Conservation (phyloP, 2,113 vertebrate genomes). For the Catharus fuscescens region DNA sequence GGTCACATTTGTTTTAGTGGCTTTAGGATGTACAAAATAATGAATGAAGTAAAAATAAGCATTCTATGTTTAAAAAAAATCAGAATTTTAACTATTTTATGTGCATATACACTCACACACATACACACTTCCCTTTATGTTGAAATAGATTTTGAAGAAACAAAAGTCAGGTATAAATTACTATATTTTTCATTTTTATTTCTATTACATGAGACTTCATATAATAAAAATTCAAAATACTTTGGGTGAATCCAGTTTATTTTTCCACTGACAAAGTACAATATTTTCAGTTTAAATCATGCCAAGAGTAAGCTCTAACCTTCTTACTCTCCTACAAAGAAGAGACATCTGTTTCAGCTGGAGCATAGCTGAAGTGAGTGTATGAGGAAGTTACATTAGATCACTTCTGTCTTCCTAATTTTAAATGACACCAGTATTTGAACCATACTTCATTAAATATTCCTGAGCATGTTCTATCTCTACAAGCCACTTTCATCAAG, state of each 20-base stretch:
- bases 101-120: fast-evolving
- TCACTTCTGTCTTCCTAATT: constrained; percentile 42
- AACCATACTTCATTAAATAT: constrained; percentile 40
- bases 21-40: neutral
- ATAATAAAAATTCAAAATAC: neutral
- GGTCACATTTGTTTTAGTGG: constrained; percentile 31
- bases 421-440: constrained; percentile 42
- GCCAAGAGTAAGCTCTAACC: neutral
- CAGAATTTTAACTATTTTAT: neutral
- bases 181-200: neutral
- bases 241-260: neutral
- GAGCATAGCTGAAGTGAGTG: neutral
- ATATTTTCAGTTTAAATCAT: neutral
- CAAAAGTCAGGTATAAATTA: neutral
- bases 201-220: neutral
- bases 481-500: constrained; percentile 8
- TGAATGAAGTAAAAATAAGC: constrained; percentile 5
- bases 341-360: neutral
- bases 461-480: neutral
- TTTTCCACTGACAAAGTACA: neutral
- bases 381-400: neutral
- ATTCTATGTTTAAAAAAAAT: neutral
- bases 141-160: neutral
- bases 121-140: neutral
- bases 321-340: neutral